Evolutionary conservation across 2,888 invertebrate genomes (phyloP), one percentile per base, ranked within the genome.

Genomic region (Cataglyphis albicans): DNA sequence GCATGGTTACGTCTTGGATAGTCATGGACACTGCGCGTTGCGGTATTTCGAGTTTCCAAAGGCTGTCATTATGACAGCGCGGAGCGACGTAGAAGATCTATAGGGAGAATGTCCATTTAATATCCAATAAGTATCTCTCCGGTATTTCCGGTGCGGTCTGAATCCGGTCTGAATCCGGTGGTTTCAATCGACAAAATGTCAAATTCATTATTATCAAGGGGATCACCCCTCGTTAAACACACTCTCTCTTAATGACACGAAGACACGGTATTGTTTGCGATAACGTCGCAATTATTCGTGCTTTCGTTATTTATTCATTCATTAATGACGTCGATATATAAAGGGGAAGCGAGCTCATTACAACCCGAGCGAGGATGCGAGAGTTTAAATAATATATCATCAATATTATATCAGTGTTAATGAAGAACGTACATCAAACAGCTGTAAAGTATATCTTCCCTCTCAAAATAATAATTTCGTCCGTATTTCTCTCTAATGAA

Each of bases 1-100:
- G 83, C 73, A 82, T 81, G 83, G 81, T 82, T 78, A 74, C 73
- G 70, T 81, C 78, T 81, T 32, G 70, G 76, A 78, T 84, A 74
- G 67, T 67, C 76, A 64, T 81, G 76, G 81, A 32, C 82, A 74
- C 61, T 78, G 55, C 80, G 63, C 84, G 21, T 70, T 78, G 44
- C 59, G 78, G 70, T 78, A 78, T 70, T 70, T 78, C 78, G 78
- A 61, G 70, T 78, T 78, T 78, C 78, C 78, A 25, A 70, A 59
- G 70, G 78, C 59, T 78, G 70, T 78, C 78, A 78, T 78, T 70
- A 70, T 78, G 78, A 78, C 78, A 70, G 44, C 21, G 32, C 44
- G 12, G 44, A 70, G 44, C 70, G 70, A 78, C 59, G 35, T 61
- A 59, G 70, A 44, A 70, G 59, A 70, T 82, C 64, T 61, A 78